Base-by-base conservation (phyloP, 2,888 invertebrate genomes). In the Yponomeuta malinellus region DNA sequence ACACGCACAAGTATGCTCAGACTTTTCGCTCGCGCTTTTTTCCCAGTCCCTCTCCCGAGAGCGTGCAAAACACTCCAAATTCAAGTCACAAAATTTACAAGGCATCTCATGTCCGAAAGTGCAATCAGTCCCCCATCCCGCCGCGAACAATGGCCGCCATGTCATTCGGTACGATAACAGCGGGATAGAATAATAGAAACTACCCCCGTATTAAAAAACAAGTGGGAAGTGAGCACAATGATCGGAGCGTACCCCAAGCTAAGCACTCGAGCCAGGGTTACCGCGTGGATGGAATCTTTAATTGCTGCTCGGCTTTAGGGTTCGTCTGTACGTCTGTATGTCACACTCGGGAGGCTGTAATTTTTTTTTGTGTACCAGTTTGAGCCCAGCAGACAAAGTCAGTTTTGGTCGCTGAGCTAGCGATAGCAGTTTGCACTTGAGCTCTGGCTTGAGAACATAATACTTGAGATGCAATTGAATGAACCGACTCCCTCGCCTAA, bases 121-220 rank as follows among this genome's bases (percentile, higher is more conserved):
- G 52, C 52, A 70, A 70, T 70, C 70, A 48, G 23, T 43, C 77
- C 77, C 79, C 78, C 72, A 74, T 76, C 74, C 74, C 72, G 71
- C 73, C 70, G 71, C 73, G 76, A 75, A 77, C 77, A 79, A 78
- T 76, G 75, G 72, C 72, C 12, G 52, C 15, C 81, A 89, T 89
- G 90, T 89, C 90, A 86, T 83, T 59, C 84, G 48, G 83, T 80
- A 87, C 83, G 83, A 88, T 86, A 89, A 90, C 89, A 89, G 81
- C 81, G 83, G 84, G 83, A 79, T 76, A 79, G 83, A 90, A 90
- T 90, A 90, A 89, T 89, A 85, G 86, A 89, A 90, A 88, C 88
- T 86, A 87, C 89, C 90, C 85, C 74, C 67, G 82, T 83, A 87
- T 89, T 88, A 86, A 89, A 89, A 88, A 89, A 90, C 89, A 91